Conservation (phyloP, 2,113 vertebrate species). For the Edolisoma coerulescens region DNA sequence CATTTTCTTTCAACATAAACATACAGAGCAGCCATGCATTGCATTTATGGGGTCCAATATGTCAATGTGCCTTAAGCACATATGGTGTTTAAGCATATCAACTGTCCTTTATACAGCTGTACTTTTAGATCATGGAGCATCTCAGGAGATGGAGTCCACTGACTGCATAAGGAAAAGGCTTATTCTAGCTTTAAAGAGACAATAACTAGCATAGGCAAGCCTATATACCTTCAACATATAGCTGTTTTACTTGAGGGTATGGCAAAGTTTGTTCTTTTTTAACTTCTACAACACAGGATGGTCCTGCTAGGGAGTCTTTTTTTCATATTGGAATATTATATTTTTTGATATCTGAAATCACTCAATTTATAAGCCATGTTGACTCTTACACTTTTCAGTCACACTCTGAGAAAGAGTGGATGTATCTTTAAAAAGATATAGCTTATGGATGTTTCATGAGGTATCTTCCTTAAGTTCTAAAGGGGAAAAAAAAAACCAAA, state of each 20-base stretch:
- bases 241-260: background rate
- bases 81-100: background rate
- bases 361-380: background rate
- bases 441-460: background rate
- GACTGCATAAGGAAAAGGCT: background rate
- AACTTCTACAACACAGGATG: background rate
- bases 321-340: background rate
- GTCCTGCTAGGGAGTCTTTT: background rate
- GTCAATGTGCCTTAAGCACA: background rate
- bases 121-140: background rate
- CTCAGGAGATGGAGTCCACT: background rate
- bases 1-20: background rate
- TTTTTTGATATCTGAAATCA: background rate
- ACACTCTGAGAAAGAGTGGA: background rate
- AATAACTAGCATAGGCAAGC: background rate
- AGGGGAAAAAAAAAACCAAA: rapidly evolving
- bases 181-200: background rate
- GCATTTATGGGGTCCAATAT: background rate
- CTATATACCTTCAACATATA: background rate
- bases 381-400: background rate
- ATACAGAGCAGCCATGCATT: background rate
- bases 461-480: background rate
- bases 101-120: background rate
- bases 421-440: background rate
- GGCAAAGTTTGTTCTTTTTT: background rate